Percentiles rank a stretch among this genome's conserved stretches.
These are phyloP conservation scores for Prionailurus viverrinus DNA, from an alignment of 2,113 vertebrate genomes.

Conservation along the genomic window DNA sequence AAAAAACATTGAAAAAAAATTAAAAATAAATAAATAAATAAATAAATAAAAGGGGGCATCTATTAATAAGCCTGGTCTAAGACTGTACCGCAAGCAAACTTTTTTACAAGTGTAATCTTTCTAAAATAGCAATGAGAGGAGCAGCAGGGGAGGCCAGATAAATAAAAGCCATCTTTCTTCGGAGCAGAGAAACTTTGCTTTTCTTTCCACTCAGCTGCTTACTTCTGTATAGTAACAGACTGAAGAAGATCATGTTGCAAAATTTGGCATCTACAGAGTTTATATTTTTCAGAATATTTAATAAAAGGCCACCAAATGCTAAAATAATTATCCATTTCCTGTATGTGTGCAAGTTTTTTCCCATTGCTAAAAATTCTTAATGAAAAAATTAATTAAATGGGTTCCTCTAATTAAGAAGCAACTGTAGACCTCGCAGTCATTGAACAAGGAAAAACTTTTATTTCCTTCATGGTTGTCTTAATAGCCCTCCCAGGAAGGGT, in stretches of 20 bases:
- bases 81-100: background rate
- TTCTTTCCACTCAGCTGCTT: slow-evolving; percentile 66
- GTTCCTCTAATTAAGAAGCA: slow-evolving; percentile 71
- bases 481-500: background rate
- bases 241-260: slow-evolving; percentile 79
- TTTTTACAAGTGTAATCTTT: slow-evolving; percentile 34
- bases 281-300: slow-evolving; percentile 85
- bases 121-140: slow-evolving; percentile 29
- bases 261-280: slow-evolving; percentile 80
- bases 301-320: slow-evolving; percentile 86
- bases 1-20: too few relatives aligned
- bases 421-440: slow-evolving; percentile 69
- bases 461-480: slow-evolving; percentile 45
- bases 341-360: slow-evolving; percentile 72
- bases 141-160: slow-evolving; percentile 33
- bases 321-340: slow-evolving; percentile 82
- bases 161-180: slow-evolving; percentile 68
- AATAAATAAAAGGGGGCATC: background rate
- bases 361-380: slow-evolving; percentile 73
- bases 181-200: slow-evolving; percentile 62
- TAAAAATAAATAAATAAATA: too few relatives aligned
- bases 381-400: slow-evolving; percentile 75
- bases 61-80: slow-evolving; percentile 45
- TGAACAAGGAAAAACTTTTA: slow-evolving; percentile 67
- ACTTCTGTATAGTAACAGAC: slow-evolving; percentile 76